Percentiles rank a stretch among this genome's conserved stretches.
Conservation (phyloP, 2,888 invertebrate genomes). For the Pemphredon lugubris region DNA sequence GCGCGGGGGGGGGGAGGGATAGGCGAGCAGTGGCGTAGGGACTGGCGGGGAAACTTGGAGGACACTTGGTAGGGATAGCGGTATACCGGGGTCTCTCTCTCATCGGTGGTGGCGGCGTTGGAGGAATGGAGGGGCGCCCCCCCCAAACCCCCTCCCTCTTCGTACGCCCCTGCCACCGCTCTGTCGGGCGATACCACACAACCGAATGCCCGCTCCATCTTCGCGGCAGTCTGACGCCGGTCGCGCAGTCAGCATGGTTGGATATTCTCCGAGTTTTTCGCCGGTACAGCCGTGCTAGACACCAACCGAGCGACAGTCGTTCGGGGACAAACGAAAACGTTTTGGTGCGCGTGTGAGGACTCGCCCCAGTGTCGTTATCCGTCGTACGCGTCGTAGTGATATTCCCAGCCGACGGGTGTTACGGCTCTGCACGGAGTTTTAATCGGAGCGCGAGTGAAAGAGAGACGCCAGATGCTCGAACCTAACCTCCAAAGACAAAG, state of each 20-base stretch:
- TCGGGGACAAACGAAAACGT: no score
- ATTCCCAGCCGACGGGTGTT: neutral
- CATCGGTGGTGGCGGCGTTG: slow-evolving; percentile 2
- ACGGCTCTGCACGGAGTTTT: neutral
- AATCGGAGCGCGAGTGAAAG: slow-evolving; percentile 26
- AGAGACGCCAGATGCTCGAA: slow-evolving; percentile 63
- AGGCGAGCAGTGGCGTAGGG: slow-evolving; percentile 35
- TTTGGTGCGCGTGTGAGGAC: no score
- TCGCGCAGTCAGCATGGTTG: slow-evolving; percentile 77
- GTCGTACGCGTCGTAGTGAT: slow-evolving; percentile 4
- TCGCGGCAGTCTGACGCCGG: slow-evolving; percentile 78
- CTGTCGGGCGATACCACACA: slow-evolving; percentile 66
- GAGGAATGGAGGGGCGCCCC: slow-evolving; percentile 40
- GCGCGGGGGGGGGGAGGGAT: slow-evolving; percentile 14
- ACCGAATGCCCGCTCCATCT: slow-evolving; percentile 68
- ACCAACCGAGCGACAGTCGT: slow-evolving; percentile 6
- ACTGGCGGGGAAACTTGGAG: slow-evolving; percentile 20
- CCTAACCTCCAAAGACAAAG: slow-evolving; percentile 70
- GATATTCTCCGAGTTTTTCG: slow-evolving; percentile 62
- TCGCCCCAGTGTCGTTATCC: neutral
- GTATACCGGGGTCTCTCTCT: neutral
- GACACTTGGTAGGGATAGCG: neutral
- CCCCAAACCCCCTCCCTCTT: no score
- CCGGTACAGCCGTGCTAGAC: slow-evolving; percentile 48
- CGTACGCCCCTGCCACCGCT: no score